Percentiles rank a stretch among this genome's conserved stretches.
These are phyloP conservation scores for Sclerurus mexicanus DNA, from an alignment of 2,113 vertebrate genomes.

Conservation along the genomic window DNA sequence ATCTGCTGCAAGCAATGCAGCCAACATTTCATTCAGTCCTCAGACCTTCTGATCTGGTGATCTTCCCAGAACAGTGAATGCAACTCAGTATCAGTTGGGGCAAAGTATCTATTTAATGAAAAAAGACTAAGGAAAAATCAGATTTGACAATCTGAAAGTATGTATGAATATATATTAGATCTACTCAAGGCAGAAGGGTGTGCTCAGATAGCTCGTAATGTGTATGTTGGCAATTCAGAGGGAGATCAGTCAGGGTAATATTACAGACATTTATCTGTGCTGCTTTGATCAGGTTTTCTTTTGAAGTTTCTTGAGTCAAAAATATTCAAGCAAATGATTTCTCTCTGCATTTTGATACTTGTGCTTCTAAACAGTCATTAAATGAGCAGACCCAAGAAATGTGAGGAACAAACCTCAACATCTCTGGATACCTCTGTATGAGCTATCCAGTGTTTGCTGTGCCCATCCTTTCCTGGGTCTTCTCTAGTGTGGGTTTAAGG, in stretches of 20 bases:
- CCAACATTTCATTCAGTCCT: neutral
- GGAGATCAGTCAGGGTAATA: constrained; percentile 4
- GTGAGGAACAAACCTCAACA: neutral
- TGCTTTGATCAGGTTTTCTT: constrained; percentile 50
- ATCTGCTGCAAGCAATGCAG: neutral
- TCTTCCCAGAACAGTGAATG: neutral
- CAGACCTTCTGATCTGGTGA: neutral
- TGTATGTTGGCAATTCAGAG: neutral
- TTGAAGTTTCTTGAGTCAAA: neutral
- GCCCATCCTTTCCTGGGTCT: neutral
- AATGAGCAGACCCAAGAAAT: neutral
- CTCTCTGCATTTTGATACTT: neutral
- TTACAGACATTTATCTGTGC: constrained; percentile 5
- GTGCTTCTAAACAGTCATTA: neutral
- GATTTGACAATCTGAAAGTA: neutral
- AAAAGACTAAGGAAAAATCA: neutral
- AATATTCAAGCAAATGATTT: neutral
- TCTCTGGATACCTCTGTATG: neutral
- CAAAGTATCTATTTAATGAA: neutral
- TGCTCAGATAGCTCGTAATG: neutral
- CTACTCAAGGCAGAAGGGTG: neutral
- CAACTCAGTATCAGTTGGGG: neutral
- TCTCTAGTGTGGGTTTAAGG: neutral
- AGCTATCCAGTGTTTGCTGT: neutral
- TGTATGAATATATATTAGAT: neutral